phyloP scores from a whole-genome alignment of 2,888 invertebrate genomes.

The Hirtodrosophila trivittata region DNA sequence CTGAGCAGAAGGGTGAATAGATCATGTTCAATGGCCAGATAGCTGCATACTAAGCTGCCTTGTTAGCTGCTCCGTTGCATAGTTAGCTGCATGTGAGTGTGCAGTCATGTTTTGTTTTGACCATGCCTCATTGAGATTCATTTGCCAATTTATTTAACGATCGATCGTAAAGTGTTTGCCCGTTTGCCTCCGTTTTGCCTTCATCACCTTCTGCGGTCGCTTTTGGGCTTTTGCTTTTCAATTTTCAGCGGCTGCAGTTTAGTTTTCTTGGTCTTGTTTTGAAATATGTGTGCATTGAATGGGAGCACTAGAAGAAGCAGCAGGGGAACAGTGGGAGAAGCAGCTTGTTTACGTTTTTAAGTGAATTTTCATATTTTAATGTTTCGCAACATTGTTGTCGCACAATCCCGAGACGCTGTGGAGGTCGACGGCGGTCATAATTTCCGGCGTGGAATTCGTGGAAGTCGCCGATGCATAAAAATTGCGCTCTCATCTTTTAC shows the following conservation, averaged over 20 bases:
- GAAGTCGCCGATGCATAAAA: slow-evolving; percentile 70
- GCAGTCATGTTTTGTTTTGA: slow-evolving; percentile 59
- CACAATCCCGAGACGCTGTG: slow-evolving; percentile 59
- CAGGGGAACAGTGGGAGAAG: slow-evolving; percentile 11
- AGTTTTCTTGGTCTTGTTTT: slow-evolving; percentile 23
- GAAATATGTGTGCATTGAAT: slow-evolving; percentile 34
- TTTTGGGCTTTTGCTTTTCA: slow-evolving; percentile 34
- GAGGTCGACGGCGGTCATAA: slow-evolving; percentile 73
- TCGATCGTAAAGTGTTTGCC: slow-evolving; percentile 79
- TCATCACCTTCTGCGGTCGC: slow-evolving; percentile 48
- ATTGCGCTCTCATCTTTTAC: slow-evolving; percentile 32
- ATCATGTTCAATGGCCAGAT: slow-evolving; percentile 4
- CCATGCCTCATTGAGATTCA: slow-evolving; percentile 78
- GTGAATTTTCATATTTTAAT: slow-evolving; percentile 80
- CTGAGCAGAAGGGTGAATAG: background rate
- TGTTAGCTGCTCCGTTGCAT: slow-evolving; percentile 36
- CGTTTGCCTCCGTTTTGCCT: slow-evolving; percentile 15
- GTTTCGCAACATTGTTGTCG: slow-evolving; percentile 78
- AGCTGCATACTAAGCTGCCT: slow-evolving; percentile 8
- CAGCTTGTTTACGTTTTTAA: slow-evolving; percentile 76
- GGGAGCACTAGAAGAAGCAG: slow-evolving; percentile 26
- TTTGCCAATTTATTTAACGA: slow-evolving; percentile 81
- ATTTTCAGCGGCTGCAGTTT: slow-evolving; percentile 49
- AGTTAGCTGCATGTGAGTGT: background rate
- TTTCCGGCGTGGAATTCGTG: slow-evolving; percentile 81